phyloP scores from a whole-genome alignment of 30 jellyfish, hydroid and myxozoan genomes.

The Pseudorhiza aurosa region DNA sequence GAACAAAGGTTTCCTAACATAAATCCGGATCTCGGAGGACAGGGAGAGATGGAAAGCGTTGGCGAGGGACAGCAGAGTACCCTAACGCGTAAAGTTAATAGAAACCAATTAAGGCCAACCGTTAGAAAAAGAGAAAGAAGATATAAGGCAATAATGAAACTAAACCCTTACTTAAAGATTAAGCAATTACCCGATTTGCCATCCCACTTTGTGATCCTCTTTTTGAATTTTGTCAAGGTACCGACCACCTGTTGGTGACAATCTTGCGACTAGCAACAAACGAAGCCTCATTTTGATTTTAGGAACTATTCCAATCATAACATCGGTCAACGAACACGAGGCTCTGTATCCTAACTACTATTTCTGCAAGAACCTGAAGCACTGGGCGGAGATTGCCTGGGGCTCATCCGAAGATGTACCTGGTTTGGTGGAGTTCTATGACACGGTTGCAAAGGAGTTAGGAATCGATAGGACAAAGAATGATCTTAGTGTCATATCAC shows the following conservation, averaged over 20 bases:
- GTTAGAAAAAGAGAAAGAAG: no score
- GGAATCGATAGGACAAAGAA: conserved; percentile 26
- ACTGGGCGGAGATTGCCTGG: conserved; percentile 77
- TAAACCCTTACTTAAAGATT: no score
- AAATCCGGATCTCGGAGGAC: no score
- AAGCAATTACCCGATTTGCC: no score
- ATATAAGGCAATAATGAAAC: no score
- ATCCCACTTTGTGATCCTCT: no score
- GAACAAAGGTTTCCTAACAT: no score
- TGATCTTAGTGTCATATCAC: conserved; percentile 51
- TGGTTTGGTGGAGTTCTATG: conserved; percentile 50
- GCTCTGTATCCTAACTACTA: conserved; percentile 71
- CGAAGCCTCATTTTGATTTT: neutral
- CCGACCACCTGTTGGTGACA: no score
- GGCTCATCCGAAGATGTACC: conserved; percentile 48
- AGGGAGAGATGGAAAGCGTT: no score
- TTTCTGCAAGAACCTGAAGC: conserved; percentile 65
- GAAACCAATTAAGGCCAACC: no score
- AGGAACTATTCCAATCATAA: conserved; percentile 68
- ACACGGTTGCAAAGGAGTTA: conserved; percentile 24
- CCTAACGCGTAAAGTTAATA: no score
- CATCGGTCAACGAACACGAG: conserved; percentile 68
- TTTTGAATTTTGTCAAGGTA: neutral
- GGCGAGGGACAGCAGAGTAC: no score
- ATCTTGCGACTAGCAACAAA: neutral